These are phyloP conservation scores for Melanotaenia maccullochi DNA, from an alignment of 2,797 vertebrate species.

Conservation along the genomic window DNA sequence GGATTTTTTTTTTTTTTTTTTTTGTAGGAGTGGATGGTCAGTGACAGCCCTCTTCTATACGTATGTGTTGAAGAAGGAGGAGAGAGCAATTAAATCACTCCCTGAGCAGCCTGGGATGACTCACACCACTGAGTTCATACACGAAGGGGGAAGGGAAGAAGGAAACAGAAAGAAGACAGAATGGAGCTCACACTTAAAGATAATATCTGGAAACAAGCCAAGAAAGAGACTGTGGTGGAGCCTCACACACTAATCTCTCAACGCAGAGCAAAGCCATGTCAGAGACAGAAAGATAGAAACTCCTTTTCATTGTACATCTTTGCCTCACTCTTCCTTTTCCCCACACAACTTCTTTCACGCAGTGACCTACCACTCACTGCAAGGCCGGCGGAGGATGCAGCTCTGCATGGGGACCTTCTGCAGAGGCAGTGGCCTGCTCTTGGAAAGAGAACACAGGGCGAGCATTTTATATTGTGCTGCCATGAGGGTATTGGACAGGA, in stretches of 20 bases:
- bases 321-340: conserved; percentile 18
- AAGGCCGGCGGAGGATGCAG: conserved; percentile 39
- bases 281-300: conserved; percentile 55
- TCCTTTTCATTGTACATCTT: conserved; percentile 30
- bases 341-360: conserved; percentile 45
- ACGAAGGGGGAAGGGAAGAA: conserved; percentile 46
- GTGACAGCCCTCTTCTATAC: conserved; percentile 51
- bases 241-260: conserved; percentile 63
- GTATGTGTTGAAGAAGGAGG: conserved; percentile 47
- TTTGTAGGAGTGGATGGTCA: conserved; percentile 57
- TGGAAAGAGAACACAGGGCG: conserved; percentile 39
- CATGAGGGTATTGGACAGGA: conserved; percentile 35
- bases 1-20: conserved; percentile 31
- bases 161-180: conserved; percentile 38
- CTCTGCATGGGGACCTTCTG: conserved; percentile 40
- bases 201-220: conserved; percentile 73
- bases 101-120: conserved; percentile 71
- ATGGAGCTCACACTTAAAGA: conserved; percentile 66
- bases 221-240: conserved; percentile 55
- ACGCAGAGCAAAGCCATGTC: conserved; percentile 53
- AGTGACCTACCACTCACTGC: conserved; percentile 43
- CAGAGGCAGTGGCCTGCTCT: conserved; percentile 34
- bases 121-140: conserved; percentile 69
- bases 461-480: conserved; percentile 40
- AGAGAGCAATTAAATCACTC: conserved; percentile 78